A percentile compares a stretch with the other conserved stretches of the same genome.
phyloP scores from a whole-genome alignment of 2,888 invertebrate genomes.

The Drosophila diplacantha region DNA sequence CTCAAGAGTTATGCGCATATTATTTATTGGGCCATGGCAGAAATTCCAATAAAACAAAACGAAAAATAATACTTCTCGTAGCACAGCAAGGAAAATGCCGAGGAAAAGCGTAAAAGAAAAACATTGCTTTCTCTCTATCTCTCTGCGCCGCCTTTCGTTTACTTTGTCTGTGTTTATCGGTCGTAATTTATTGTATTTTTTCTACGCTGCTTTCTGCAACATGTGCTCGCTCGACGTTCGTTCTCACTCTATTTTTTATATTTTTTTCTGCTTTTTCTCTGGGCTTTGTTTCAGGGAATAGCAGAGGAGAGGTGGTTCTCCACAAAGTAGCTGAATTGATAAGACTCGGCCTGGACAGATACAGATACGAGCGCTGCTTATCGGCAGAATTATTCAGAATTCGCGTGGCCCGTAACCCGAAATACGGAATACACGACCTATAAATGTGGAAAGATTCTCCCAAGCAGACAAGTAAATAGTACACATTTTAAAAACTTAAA shows the following conservation, averaged over 20 bases:
- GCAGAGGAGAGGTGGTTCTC: not conserved
- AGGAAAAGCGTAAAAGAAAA: conserved; percentile 13
- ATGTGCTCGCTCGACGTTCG: conserved; percentile 18
- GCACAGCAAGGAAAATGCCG: conserved; percentile 12
- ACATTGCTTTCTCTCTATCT: conserved; percentile 7
- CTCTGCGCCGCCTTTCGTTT: conserved; percentile 10
- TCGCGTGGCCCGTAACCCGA: conserved; percentile 2
- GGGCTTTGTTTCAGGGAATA: not conserved
- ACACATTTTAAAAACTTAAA: not conserved
- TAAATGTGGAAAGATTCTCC: not conserved
- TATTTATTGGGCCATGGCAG: conserved; percentile 11
- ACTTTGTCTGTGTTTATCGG: conserved; percentile 31
- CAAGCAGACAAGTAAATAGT: too few relatives aligned
- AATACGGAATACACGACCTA: too few relatives aligned
- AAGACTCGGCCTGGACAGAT: conserved; percentile 24
- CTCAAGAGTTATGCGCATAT: conserved; percentile 12
- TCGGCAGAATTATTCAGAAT: conserved; percentile 16
- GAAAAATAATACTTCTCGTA: conserved; percentile 18
- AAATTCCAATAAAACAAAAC: conserved; percentile 20
- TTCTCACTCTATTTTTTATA: not conserved
- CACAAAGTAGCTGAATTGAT: conserved; percentile 16
- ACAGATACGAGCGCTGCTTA: conserved; percentile 13
- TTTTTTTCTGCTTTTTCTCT: not conserved
- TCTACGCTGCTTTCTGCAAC: conserved; percentile 26
- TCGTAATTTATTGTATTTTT: conserved; percentile 37